A percentile compares a stretch with the other conserved stretches of the same genome.
phyloP scores from a whole-genome alignment of 2,888 invertebrate genomes.

The Hofmannophila pseudospretella region DNA sequence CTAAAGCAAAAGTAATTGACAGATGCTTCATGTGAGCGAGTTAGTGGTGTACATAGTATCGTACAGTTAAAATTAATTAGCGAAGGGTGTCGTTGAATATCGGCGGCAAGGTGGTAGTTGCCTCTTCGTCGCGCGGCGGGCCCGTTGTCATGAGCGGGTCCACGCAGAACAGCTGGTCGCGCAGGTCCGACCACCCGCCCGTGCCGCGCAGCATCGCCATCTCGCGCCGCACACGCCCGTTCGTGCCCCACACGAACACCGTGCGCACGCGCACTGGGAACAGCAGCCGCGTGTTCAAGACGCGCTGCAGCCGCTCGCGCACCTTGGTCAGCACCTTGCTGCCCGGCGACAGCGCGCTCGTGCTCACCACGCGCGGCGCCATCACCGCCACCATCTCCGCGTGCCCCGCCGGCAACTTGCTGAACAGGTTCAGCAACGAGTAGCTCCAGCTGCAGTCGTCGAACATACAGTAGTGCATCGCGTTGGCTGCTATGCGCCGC shows the following conservation, averaged over 20 bases:
- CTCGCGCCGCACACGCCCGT: constrained; percentile 11
- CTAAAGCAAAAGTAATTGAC: no score
- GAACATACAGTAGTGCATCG: constrained; percentile 33
- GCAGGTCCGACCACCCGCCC: constrained; percentile 40
- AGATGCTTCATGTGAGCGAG: no score
- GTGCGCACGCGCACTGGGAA: constrained; percentile 22
- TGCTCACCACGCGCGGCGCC: constrained; percentile 24
- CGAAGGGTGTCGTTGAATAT: no score
- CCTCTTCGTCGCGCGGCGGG: background rate
- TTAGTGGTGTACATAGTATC: no score
- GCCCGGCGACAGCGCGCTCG: constrained; percentile 13
- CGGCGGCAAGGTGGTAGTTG: no score
- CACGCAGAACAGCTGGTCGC: constrained; percentile 41
- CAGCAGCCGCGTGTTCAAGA: constrained; percentile 4
- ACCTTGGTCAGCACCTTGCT: constrained; percentile 18
- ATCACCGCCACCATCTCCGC: constrained; percentile 28
- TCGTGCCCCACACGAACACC: constrained; percentile 26
- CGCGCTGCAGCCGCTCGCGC: constrained; percentile 9
- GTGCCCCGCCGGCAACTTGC: constrained; percentile 19
- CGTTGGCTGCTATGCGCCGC: constrained; percentile 24
- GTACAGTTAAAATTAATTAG: no score
- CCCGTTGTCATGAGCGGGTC: constrained; percentile 21
- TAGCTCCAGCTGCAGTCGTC: constrained; percentile 46
- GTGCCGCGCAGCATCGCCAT: constrained; percentile 22
- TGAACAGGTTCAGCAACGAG: constrained; percentile 34